Evolutionary conservation across 2,888 invertebrate species (phyloP).

Genomic region (Oxyscelio sp.): DNA sequence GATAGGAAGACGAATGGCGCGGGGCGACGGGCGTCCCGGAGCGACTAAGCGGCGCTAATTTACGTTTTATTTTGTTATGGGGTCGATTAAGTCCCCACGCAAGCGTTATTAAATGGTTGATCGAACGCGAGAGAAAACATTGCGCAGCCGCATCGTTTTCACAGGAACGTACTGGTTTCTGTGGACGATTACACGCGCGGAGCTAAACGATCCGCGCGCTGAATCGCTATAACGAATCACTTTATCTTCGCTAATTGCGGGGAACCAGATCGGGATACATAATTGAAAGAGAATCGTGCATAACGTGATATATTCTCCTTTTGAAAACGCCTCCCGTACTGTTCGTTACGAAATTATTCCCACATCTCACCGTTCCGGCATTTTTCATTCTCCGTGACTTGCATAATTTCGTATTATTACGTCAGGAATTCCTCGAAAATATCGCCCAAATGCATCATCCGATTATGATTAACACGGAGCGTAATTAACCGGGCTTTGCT

Average conservation of each 20-base stretch:
- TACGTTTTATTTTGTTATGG: slow-evolving; percentile 66
- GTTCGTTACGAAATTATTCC: slow-evolving; percentile 65
- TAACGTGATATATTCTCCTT: slow-evolving; percentile 68
- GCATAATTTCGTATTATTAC: slow-evolving; percentile 59
- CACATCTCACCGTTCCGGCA: slow-evolving; percentile 34
- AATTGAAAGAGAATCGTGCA: slow-evolving; percentile 74
- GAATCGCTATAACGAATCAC: slow-evolving; percentile 73
- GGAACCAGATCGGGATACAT: slow-evolving; percentile 71
- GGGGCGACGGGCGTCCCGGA: neutral
- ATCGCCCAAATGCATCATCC: slow-evolving; percentile 4
- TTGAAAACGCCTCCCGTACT: slow-evolving; percentile 50
- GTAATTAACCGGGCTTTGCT: slow-evolving; percentile 51
- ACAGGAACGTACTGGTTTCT: slow-evolving; percentile 65
- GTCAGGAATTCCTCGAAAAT: slow-evolving; percentile 39
- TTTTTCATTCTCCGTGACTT: slow-evolving; percentile 55
- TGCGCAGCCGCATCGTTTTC: slow-evolving; percentile 60
- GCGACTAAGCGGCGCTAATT: slow-evolving; percentile 68
- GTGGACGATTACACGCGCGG: slow-evolving; percentile 58
- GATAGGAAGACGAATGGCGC: slow-evolving; percentile 57
- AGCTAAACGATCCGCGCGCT: slow-evolving; percentile 63
- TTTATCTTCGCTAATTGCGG: slow-evolving; percentile 74
- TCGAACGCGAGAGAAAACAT: slow-evolving; percentile 68
- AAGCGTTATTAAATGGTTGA: slow-evolving; percentile 75
- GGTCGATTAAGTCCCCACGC: slow-evolving; percentile 68
- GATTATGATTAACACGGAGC: slow-evolving; percentile 18